phyloP scores from a whole-genome alignment of 2,113 vertebrate genomes.

The Ifrita kowaldi region DNA sequence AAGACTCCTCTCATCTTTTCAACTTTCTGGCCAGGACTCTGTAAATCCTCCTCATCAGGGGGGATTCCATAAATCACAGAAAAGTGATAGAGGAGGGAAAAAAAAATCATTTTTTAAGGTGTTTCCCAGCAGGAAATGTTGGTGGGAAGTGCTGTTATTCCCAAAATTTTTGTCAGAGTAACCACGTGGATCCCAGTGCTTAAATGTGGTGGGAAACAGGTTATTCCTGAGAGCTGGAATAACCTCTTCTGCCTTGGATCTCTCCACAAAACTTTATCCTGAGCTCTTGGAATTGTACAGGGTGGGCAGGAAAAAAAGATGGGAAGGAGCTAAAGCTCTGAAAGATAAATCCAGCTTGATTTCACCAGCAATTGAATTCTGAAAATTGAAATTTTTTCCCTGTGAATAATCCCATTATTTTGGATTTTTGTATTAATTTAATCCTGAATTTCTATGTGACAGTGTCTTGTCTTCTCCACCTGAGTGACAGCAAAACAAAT shows the following conservation, averaged over 20 bases:
- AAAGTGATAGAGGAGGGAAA: background rate
- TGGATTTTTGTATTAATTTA: rapidly evolving
- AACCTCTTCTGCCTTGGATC: background rate
- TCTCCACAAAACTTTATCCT: background rate
- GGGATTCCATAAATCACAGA: too few species aligned
- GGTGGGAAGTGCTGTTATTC: background rate
- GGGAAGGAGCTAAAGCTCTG: background rate
- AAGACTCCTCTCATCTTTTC: too few species aligned
- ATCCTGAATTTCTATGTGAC: background rate
- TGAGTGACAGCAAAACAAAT: rapidly evolving
- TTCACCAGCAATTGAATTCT: background rate
- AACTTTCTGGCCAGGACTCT: too few species aligned
- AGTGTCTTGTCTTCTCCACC: background rate
- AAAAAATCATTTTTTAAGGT: background rate
- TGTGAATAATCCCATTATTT: background rate
- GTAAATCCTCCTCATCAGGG: too few species aligned
- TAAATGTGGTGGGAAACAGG: background rate
- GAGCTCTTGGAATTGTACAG: background rate
- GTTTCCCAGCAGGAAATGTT: background rate
- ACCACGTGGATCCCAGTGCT: rapidly evolving
- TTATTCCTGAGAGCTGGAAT: background rate
- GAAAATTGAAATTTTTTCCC: background rate
- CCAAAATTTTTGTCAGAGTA: background rate
- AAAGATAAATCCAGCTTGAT: background rate
- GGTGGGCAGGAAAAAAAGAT: background rate